Base-by-base conservation (phyloP, 1,140 invertebrate species). In the Pomacea maculata region DNA sequence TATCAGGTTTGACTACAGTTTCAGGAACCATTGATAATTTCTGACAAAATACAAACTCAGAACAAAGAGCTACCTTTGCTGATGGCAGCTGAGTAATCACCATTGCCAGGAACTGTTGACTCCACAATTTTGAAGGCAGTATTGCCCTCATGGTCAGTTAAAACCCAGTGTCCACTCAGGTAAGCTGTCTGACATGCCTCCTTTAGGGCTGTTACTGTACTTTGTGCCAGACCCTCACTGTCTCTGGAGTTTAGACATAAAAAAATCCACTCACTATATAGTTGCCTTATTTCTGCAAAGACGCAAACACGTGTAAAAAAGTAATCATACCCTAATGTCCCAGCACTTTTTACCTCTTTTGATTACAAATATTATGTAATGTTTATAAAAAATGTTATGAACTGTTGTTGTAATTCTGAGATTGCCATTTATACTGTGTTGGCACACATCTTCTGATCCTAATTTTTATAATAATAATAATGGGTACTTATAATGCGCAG, bases 121-220 rank as follows among this genome's bases (percentile, higher is more conserved):
- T 94, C 95, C 70, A 95, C 94, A 83, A 96, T 95, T 70, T 93
- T 92, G 90, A 95, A 95, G 81, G 94, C 94, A 29, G 94, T 90
- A 90, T 96, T 94, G 76, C 93, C 92, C 82, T 94, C 93, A 80
- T 93, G 93, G 75, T 87, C 87, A 15, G 84, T 84, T 84, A 93
- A 94, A 54, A 95, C 93, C 95, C 95, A 96, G 87, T 93, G 93
- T 55, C 95, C 95, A 83, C 94, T 92, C 68, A 96, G 93, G 84
- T 95, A 95, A 21, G 94, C 94, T 17, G 94, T 95, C 88, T 94
- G 93, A 64, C 94, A 94, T 29, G 95, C 95, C 90, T 96, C 95
- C 17, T 95, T 94, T 79, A 96, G 91, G 15, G 94, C 95, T 86
- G 92, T 94, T 45, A 94, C 94, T 55, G 94, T 95, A 83, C 93